These are phyloP conservation scores for Onchidella celtica DNA, from an alignment of 2,888 invertebrate species.

Conservation along the genomic window DNA sequence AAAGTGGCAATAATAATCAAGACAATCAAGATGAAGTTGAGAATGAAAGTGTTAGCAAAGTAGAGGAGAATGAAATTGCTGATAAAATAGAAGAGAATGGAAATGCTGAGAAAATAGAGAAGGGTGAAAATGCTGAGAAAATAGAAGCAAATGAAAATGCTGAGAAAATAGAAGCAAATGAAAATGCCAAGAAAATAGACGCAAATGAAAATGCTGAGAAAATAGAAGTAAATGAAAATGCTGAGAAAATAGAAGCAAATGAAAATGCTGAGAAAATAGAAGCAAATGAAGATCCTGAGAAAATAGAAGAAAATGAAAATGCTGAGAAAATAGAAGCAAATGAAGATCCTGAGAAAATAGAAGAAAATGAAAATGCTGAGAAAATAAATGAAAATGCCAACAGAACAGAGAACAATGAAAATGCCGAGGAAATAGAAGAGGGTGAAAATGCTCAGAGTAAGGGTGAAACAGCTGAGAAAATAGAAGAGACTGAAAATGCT, in stretches of 20 bases:
- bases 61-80: background rate
- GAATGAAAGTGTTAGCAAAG: background rate
- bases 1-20: background rate
- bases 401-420: background rate
- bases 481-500: background rate
- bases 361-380: background rate
- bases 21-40: background rate
- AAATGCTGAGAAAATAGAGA: background rate
- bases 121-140: background rate
- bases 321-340: background rate
- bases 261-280: background rate
- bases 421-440: background rate
- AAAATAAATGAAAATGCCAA: background rate
- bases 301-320: background rate
- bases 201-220: background rate
- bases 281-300: background rate
- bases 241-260: background rate
- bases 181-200: background rate
- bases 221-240: background rate
- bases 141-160: background rate
- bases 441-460: background rate
- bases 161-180: background rate
- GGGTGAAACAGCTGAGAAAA: background rate
- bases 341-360: background rate
- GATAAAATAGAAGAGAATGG: background rate